Base-by-base conservation (phyloP, 2,888 invertebrate species). In the Plebejus melissa region DNA sequence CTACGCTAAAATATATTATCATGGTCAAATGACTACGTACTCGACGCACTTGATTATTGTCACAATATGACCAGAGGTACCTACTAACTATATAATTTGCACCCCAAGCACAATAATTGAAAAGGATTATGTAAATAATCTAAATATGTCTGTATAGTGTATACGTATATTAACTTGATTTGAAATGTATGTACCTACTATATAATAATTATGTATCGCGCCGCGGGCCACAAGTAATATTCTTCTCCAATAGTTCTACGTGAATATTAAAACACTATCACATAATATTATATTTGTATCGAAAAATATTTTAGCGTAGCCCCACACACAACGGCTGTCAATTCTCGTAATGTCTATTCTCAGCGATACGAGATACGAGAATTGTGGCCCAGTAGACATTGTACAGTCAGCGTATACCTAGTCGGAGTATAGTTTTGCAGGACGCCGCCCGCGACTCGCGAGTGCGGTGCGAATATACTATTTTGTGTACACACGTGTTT, bases 391-490 rank as follows among this genome's bases (percentile, higher is more conserved):
- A 22, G 60, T 9, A 11, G 60, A 1, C 28, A 28, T 28, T 28
- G 60, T 60, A 38, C 70, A 70, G 70, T n/a, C 41, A 41, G 70
- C 38, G 13, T 70, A 38, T 32, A 2, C 32, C 32, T 36, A 41
- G 70, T 50, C 13, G 50, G 46, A 71, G 9, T 71, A 71, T 71
- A 41, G 46, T 71, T 71, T 71, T 71, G 28, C 71, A 71, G 46
- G 71, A 46, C 28, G 50, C 46, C 41, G 41, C 41, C 4, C 41
- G 6, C 41, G 0, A 5, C 54, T 54, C 13, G 16, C 41, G n/a
- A 22, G 38, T 38, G n/a, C 71, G 28, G 71, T 71, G 6, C 41
- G 13, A 71, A 71, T 71, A 71, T 46, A 71, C 71, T 71, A 71
- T 71, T 71, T 71, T 71, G 71, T 71, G 71, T 71, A 71, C 71